These are phyloP conservation scores for Xiphorhynchus erythropygius DNA, from an alignment of 2,797 vertebrate species.

Conservation along the genomic window DNA sequence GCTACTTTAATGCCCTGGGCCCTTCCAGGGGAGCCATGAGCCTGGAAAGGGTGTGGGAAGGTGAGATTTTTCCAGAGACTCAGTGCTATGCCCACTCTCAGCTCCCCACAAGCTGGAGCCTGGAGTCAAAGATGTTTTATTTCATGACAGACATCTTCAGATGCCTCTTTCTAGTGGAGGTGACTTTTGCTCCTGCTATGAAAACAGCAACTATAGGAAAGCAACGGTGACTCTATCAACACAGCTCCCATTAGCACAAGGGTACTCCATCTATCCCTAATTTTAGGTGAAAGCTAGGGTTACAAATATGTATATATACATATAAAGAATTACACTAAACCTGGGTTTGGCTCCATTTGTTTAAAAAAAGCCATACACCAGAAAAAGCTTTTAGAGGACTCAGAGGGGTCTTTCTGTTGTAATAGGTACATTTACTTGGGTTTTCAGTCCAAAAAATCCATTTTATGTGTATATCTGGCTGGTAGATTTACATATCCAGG, in stretches of 20 bases:
- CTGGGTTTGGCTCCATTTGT: slow-evolving; percentile 33
- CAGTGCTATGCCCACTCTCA: background rate
- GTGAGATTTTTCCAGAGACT: background rate
- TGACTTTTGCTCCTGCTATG: background rate
- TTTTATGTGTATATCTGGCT: slow-evolving; percentile 45
- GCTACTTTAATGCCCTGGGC: background rate
- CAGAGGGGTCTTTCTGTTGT: slow-evolving; percentile 44
- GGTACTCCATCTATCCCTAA: background rate
- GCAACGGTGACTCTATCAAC: background rate
- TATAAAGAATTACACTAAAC: slow-evolving; percentile 33
- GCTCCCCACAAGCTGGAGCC: background rate
- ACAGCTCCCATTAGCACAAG: background rate
- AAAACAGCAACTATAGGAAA: background rate
- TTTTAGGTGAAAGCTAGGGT: background rate
- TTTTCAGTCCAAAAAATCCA: slow-evolving; percentile 45
- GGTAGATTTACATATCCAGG: slow-evolving; percentile 56
- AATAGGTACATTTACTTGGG: slow-evolving; percentile 58
- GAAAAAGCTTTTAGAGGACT: slow-evolving; percentile 62
- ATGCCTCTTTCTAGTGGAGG: background rate
- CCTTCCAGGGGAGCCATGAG: background rate
- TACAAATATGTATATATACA: background rate
- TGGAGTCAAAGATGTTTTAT: background rate
- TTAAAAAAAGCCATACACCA: slow-evolving; percentile 32
- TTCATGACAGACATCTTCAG: background rate
- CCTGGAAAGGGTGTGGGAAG: background rate